A percentile compares a stretch with the other conserved stretches of the same genome.
phyloP scores from a whole-genome alignment of 2,113 vertebrate species.

The Hemiprocne comata region DNA sequence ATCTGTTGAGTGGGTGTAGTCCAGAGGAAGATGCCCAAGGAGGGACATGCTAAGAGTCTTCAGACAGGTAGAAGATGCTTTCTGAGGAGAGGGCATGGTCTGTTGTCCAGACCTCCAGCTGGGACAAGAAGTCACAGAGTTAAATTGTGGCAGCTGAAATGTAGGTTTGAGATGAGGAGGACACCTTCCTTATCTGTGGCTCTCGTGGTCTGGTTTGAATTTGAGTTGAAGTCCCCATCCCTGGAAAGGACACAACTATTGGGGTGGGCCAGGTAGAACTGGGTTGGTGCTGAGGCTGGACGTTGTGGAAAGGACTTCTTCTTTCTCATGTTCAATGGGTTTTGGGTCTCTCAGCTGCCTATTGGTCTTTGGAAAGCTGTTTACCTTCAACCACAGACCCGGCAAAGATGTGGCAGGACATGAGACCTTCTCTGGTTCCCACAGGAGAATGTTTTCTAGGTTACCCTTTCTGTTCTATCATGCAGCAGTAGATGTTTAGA shows the following conservation, averaged over 20 bases:
- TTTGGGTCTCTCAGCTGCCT: background rate
- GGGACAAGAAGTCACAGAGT: background rate
- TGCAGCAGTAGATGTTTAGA: background rate
- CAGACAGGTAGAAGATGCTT: background rate
- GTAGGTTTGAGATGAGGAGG: background rate
- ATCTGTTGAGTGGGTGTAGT: background rate
- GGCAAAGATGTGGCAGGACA: background rate
- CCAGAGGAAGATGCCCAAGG: background rate
- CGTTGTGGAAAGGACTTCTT: background rate
- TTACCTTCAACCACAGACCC: background rate
- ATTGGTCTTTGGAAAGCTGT: background rate
- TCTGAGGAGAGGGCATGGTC: background rate
- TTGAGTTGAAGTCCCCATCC: accelerated
- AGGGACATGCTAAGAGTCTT: background rate
- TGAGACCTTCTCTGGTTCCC: background rate
- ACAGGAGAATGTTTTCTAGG: background rate
- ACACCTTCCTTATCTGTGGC: background rate
- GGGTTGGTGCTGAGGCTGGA: background rate
- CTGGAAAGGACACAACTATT: background rate
- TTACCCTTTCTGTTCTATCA: background rate
- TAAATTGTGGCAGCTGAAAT: background rate
- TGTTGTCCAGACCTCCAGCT: background rate
- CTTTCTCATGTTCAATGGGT: background rate
- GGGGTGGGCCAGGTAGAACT: background rate
- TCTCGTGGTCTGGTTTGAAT: background rate